Conservation (phyloP, 2,113 vertebrate genomes). For the Mormyrus iriodes region DNA sequence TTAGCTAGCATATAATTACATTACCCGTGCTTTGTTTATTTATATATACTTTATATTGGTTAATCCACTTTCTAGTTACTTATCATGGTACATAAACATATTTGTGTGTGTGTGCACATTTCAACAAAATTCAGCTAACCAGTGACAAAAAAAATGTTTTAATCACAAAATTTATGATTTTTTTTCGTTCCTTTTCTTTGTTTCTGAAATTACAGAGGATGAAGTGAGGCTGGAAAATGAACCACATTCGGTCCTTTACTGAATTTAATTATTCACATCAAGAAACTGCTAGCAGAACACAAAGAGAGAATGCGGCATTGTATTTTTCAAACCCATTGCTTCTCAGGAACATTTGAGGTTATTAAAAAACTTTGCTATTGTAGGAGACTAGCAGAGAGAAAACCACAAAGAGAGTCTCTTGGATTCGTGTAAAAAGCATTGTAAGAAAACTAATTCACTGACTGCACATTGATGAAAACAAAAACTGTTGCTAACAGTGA, state of each 20-base stretch:
- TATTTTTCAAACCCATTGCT: neutral
- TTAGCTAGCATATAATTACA: neutral
- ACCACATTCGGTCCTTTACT: neutral
- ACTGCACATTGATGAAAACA: slow-evolving; percentile 3
- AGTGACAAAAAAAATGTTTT: neutral
- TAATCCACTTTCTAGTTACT: neutral
- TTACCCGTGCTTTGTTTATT: neutral
- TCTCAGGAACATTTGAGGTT: neutral
- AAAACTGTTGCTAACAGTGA: slow-evolving; percentile 2
- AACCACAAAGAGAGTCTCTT: neutral
- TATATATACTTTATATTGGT: neutral
- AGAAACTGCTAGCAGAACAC: neutral
- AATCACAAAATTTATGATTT: neutral
- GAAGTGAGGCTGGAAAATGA: neutral
- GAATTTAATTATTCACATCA: neutral
- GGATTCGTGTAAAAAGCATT: neutral
- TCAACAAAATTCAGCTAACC: neutral
- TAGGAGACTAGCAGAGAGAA: neutral
- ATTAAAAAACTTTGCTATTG: neutral
- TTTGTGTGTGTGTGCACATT: neutral
- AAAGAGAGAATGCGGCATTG: neutral
- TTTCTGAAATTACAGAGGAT: neutral
- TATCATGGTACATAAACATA: neutral
- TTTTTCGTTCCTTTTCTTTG: neutral
- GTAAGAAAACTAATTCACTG: neutral